Evolutionary conservation across 2,888 invertebrate genomes (phyloP).

Genomic region (Drosophila mimica): DNA sequence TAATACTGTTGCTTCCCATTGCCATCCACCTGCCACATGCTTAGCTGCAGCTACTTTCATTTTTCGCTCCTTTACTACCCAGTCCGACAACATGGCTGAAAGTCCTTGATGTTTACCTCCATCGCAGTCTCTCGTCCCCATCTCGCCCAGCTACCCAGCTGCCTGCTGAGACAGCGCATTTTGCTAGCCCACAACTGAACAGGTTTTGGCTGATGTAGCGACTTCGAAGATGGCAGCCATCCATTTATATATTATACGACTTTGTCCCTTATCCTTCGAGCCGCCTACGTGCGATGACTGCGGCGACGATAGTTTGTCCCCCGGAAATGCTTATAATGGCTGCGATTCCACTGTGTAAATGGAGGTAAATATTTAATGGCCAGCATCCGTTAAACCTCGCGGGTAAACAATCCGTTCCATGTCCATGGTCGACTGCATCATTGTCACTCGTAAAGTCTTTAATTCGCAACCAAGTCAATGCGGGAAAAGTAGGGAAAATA

Average conservation of each 20-base stretch:
- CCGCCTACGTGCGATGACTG: constrained; percentile 39
- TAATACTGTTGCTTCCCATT: constrained; percentile 29
- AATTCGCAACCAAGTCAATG: constrained; percentile 39
- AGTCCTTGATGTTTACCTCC: constrained; percentile 35
- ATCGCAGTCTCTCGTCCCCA: not conserved
- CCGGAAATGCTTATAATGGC: constrained; percentile 52
- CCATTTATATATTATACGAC: constrained; percentile 22
- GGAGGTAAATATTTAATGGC: constrained; percentile 66
- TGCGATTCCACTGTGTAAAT: constrained; percentile 64
- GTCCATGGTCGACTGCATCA: constrained; percentile 34
- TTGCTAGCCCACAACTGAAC: constrained; percentile 27
- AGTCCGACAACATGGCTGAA: constrained; percentile 13
- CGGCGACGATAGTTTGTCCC: constrained; percentile 28
- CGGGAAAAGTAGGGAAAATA: constrained; percentile 4
- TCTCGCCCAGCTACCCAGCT: constrained; percentile 19
- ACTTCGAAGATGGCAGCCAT: constrained; percentile 36
- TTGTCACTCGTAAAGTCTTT: constrained; percentile 56
- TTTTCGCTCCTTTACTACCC: constrained; percentile 17
- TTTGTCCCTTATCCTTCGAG: constrained; percentile 12
- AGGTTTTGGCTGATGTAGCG: constrained; percentile 63
- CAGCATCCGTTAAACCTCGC: constrained; percentile 15
- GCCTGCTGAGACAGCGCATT: constrained; percentile 59
- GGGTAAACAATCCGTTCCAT: constrained; percentile 10
- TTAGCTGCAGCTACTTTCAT: constrained; percentile 37
- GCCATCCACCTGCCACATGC: not conserved